Evolutionary conservation across 92 coral and sea anemone species (phyloP).

Genomic region (Siderastrea siderea): DNA sequence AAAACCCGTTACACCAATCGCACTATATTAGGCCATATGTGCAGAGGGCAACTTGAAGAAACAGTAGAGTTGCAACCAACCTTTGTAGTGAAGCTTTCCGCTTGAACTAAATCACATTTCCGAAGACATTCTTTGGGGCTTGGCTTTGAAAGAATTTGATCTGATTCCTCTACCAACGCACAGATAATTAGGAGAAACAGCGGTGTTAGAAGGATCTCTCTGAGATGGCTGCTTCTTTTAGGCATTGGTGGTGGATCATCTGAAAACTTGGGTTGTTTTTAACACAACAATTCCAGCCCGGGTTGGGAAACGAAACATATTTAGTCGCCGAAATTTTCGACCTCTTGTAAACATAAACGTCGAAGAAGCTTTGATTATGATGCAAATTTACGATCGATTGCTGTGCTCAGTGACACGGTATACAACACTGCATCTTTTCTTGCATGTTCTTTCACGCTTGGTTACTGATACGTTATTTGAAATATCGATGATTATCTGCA

Average conservation of each 20-base stretch:
- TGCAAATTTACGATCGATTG: neutral
- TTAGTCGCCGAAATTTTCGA: neutral
- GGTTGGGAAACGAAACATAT: neutral
- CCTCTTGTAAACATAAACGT: neutral
- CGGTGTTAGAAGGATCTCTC: neutral
- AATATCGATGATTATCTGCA: too few relatives aligned
- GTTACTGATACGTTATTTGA: too few relatives aligned
- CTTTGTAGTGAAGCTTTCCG: neutral
- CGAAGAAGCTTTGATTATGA: neutral
- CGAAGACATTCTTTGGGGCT: constrained; percentile 6
- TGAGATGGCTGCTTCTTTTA: neutral
- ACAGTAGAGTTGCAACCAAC: neutral
- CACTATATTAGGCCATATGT: neutral
- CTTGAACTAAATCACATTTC: constrained; percentile 3
- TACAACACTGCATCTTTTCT: neutral
- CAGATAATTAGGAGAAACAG: neutral
- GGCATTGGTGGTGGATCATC: constrained; percentile 3
- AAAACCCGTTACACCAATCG: too few relatives aligned
- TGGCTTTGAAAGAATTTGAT: neutral
- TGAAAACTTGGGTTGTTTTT: neutral
- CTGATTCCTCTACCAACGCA: neutral
- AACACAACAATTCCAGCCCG: neutral
- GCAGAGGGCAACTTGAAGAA: neutral
- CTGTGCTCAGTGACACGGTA: neutral
- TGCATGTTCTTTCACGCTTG: neutral